Conservation (phyloP, 2,797 vertebrate species). For the Molossus molossus region DNA sequence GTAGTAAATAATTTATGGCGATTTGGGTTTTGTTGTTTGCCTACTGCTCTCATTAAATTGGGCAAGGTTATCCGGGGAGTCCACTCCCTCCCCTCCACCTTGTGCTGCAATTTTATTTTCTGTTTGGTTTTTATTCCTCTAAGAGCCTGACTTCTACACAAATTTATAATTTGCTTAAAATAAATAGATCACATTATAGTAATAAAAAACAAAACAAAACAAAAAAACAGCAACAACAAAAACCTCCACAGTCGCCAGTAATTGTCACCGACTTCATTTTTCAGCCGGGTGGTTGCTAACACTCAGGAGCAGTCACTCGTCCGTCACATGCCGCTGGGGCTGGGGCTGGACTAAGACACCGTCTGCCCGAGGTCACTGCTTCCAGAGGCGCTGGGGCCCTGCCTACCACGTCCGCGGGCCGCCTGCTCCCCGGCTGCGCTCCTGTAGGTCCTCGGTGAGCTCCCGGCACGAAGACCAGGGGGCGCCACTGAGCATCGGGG, state of each 20-base stretch:
- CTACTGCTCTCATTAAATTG: not conserved
- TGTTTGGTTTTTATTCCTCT: conserved; percentile 31
- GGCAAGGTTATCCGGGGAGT: not conserved
- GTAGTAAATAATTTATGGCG: conserved; percentile 20
- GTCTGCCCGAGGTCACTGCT: not conserved
- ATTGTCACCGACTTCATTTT: conserved; percentile 85
- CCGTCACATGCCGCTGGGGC: not conserved
- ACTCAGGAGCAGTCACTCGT: not conserved
- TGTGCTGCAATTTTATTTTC: conserved; percentile 8
- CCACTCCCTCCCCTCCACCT: not conserved
- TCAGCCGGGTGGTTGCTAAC: conserved; percentile 85
- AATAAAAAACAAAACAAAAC: not conserved
- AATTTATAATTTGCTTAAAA: conserved; percentile 74
- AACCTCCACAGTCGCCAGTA: conserved; percentile 84
- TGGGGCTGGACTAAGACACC: conserved; percentile 12
- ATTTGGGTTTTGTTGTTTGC: not conserved
- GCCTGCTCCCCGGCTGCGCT: too few relatives aligned
- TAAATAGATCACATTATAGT: conserved; percentile 76
- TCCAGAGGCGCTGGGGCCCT: not conserved
- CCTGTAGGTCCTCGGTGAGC: accelerated
- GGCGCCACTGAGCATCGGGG: not conserved
- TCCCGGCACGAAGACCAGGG: not conserved
- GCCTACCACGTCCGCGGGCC: not conserved
- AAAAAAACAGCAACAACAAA: not conserved
- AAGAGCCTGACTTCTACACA: conserved; percentile 47